These are phyloP conservation scores for Xyliphius kryptos DNA, from an alignment of 2,113 vertebrate species.

Conservation along the genomic window DNA sequence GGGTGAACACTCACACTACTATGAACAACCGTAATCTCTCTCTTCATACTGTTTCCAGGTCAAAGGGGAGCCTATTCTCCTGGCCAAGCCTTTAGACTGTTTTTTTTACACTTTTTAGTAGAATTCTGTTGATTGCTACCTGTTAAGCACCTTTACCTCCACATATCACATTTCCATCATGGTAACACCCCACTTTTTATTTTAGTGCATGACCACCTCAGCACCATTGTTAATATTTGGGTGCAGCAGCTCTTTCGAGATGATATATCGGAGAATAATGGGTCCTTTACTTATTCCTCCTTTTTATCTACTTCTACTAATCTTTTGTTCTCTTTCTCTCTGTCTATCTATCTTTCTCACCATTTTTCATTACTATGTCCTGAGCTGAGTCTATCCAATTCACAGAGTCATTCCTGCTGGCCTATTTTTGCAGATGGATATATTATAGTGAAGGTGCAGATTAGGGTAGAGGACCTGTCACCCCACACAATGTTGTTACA, in stretches of 20 bases:
- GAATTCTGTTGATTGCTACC: slow-evolving; percentile 21
- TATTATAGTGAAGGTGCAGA: no score
- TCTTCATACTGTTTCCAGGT: slow-evolving; percentile 67
- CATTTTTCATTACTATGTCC: slow-evolving; percentile 24
- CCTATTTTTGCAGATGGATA: no score
- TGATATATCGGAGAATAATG: slow-evolving; percentile 33
- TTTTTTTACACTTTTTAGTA: slow-evolving; percentile 38
- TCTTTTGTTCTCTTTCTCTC: slow-evolving; percentile 19
- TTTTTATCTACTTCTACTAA: no score
- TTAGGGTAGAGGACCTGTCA: no score
- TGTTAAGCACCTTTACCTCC: slow-evolving; percentile 5
- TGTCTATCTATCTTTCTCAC: slow-evolving; percentile 5
- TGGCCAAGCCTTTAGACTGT: slow-evolving; percentile 43
- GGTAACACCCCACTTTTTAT: slow-evolving; percentile 14
- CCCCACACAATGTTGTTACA: no score
- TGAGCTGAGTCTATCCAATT: no score
- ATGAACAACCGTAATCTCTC: slow-evolving; percentile 73
- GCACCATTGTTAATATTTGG: slow-evolving; percentile 22
- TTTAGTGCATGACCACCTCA: slow-evolving; percentile 15
- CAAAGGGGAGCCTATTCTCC: slow-evolving; percentile 60
- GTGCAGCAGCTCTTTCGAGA: slow-evolving; percentile 15
- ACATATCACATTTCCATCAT: slow-evolving; percentile 10
- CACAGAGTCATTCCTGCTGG: no score
- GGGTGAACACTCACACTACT: slow-evolving; percentile 68
- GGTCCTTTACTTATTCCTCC: slow-evolving; percentile 28